Base-by-base conservation (phyloP, 1,140 invertebrate species). In the Medauroidea extradentata region DNA sequence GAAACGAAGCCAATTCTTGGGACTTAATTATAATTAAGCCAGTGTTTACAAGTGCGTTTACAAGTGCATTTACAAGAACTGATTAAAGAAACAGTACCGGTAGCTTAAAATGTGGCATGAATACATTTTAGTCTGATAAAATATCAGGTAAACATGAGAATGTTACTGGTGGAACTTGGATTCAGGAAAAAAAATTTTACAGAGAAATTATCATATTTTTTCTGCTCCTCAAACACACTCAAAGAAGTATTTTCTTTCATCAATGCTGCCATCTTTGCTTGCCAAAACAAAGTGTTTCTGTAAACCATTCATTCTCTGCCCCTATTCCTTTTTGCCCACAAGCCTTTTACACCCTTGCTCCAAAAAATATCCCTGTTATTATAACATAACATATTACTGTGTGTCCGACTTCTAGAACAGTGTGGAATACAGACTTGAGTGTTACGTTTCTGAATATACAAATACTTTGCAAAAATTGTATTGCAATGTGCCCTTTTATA, bases 401-500 rank as follows among this genome's bases (percentile, higher is more conserved):
- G 42, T 43, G 53, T 54, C 53, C 25, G 14, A 54, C 39, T 38
- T 54, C 53, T 54, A 54, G 53, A 41, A 54, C 42, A 41, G 53
- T 19, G 53, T 54, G 29, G 53, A 54, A 54, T 41, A 54, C 53
- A 39, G 41, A 54, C 53, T 24, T 42, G 18, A n/a, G 24, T 25
- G 24, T 51, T 9, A 51, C 23, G 38, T 54, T 54, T 54, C 38
- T 5, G 18, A 25, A 46, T 19, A 19, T 46, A 46, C 24, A 43
- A n/a, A 42, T 24, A 54, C 53, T 54, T 51, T 29, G 49, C 49
- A 51, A 51, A 34, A 34, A 34, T 34, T 34, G 25, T 51, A 24
- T 54, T 57, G 27, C 27, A 57, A 57, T 52, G 56, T 50, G 19
- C 48, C 41, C 46, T 57, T 57, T 57, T 51, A 43, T 16, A 23